phyloP scores from a whole-genome alignment of 2,888 invertebrate species.

The Maniola hyperantus region DNA sequence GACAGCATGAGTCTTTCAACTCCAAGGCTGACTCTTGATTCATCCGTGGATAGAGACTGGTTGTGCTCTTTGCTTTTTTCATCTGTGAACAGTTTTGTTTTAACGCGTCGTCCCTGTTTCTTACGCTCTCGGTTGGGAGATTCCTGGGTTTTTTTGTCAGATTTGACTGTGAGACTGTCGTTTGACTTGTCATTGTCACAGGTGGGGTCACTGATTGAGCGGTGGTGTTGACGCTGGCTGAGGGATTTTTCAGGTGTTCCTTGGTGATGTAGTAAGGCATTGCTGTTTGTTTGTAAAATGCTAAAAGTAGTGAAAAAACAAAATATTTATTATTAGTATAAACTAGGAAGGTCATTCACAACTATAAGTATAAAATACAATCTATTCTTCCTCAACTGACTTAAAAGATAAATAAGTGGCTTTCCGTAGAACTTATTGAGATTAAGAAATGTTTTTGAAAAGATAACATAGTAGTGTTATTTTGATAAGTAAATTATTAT shows the following conservation, averaged over 20 bases:
- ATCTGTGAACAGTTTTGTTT: constrained; percentile 70
- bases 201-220: constrained; percentile 71
- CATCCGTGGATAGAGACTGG: constrained; percentile 66
- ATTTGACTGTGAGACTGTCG: constrained; percentile 57
- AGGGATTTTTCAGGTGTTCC: constrained; percentile 69
- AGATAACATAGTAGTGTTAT: neutral
- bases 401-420: neutral
- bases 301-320: constrained; percentile 45
- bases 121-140: constrained; percentile 67
- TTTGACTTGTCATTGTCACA: constrained; percentile 59
- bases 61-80: constrained; percentile 54
- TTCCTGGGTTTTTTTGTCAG: constrained; percentile 60
- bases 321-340: neutral
- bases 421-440: neutral
- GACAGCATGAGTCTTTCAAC: constrained; percentile 60
- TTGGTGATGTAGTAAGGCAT: constrained; percentile 60
- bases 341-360: too few relatives aligned
- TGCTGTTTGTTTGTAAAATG: constrained; percentile 68
- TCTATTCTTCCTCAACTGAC: neutral
- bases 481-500: neutral
- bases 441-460: neutral
- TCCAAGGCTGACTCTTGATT: constrained; percentile 59
- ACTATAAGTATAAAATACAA: too few relatives aligned
- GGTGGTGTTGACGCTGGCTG: constrained; percentile 58
- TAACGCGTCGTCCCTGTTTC: constrained; percentile 61